phyloP scores from a whole-genome alignment of 2,113 vertebrate species.

The Sinosuthora webbiana region DNA sequence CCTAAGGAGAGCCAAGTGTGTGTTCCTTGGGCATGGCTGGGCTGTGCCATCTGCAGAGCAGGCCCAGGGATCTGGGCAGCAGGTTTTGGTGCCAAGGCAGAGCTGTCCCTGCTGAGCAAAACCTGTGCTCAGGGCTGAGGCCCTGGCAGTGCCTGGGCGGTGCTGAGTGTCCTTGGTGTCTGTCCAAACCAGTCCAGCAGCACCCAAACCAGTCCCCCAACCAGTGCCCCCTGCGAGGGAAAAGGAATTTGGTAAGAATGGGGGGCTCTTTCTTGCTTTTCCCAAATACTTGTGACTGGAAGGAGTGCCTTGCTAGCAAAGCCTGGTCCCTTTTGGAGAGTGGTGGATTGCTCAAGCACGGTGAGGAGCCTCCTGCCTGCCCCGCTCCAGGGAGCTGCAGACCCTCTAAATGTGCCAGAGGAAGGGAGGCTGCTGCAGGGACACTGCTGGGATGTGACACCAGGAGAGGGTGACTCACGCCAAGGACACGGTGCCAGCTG shows the following conservation, averaged over 20 bases:
- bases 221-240: rapidly evolving
- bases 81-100: background rate
- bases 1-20: background rate
- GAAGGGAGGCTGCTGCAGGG: background rate
- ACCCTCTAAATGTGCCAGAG: background rate
- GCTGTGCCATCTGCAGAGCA: background rate
- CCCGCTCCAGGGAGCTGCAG: background rate
- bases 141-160: rapidly evolving
- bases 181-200: rapidly evolving
- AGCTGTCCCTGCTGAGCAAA: background rate
- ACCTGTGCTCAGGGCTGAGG: background rate
- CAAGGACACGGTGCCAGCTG: background rate
- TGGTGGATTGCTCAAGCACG: background rate
- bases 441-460: background rate
- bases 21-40: background rate
- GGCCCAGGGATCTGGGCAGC: background rate
- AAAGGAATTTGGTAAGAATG: background rate
- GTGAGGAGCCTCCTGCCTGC: background rate
- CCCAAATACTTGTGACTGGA: background rate
- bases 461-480: background rate
- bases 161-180: background rate
- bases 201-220: background rate
- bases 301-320: background rate
- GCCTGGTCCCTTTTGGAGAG: background rate
- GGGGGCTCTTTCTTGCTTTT: background rate